Evolutionary conservation across 2,797 vertebrate species (phyloP), one percentile per base, ranked within the genome.

Genomic region (Pipistrellus pipistrellus): DNA sequence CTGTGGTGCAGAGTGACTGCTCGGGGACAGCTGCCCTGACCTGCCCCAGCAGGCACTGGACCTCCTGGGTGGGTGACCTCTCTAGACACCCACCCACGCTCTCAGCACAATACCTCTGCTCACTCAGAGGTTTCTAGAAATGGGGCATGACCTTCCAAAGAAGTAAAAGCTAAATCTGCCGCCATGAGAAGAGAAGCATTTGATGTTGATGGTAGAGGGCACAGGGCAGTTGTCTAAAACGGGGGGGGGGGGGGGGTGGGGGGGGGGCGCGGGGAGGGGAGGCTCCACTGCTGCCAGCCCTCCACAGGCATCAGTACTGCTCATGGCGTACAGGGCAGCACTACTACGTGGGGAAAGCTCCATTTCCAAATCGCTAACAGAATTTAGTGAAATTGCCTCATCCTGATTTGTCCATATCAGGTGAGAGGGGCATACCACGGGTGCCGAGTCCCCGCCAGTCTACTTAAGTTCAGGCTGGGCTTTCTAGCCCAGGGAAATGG

Each of bases 1-100:
- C 57, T 94, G 55, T 75, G 77, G 77, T 91, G 44, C 86, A 76
- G 25, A 96, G 77, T 78, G 94, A 89, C 96, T 83, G 71, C 25
- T 75, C 27, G 59, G 23, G 51, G 68, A 88, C 85, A 80, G 78
- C 89, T 95, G 90, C 38, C 3, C 38, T 93, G 88, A 89, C 91
- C 62, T 84, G 55, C 38, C 62, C 15, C 21, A 48, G 71, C 69
- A 85, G 38, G 38, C 30, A 38, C 81, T 76, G 38, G 72, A 85
- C 62, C 78, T 95, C 20, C 38, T 62, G n/a, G 13, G 41, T 76
- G 72, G 57, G 41, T 94, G 86, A 92, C 88, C 62, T 95, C 89
- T 90, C 84, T 41, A 35, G 72, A 84, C 89, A 73, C 44, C 80
- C 90, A 83, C n/a, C 55, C 59, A 89, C 48, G 41, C 62, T 46